Percentiles rank a stretch among this genome's conserved stretches.
These are phyloP conservation scores for Melanerpes aurifrons DNA, from an alignment of 2,113 vertebrate species.

Conservation along the genomic window DNA sequence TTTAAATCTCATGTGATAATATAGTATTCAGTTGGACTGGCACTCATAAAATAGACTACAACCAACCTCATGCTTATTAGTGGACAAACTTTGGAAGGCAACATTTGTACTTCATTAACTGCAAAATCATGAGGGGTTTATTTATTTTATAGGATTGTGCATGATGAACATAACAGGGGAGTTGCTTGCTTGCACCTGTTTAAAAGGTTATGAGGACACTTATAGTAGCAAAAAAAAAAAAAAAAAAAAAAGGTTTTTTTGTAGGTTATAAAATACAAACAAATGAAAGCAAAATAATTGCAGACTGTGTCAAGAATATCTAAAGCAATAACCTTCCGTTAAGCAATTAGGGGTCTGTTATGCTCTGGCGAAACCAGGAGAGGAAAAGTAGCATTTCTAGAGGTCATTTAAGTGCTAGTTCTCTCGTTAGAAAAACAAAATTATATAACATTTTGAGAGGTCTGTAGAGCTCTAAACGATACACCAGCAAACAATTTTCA, in stretches of 20 bases:
- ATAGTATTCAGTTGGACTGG: neutral
- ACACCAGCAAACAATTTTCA: fast-evolving
- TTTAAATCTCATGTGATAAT: neutral
- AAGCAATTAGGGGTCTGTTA: neutral
- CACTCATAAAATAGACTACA: neutral
- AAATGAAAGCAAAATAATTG: neutral
- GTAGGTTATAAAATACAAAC: neutral
- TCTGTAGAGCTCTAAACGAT: neutral
- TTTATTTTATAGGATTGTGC: neutral
- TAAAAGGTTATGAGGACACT: neutral
- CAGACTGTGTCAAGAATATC: neutral
- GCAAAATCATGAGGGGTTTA: neutral
- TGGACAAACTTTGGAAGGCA: neutral
- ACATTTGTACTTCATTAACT: neutral
- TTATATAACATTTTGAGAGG: neutral
- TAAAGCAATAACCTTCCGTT: neutral
- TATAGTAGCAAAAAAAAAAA: neutral
- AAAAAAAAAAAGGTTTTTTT: neutral
- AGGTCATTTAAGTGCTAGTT: neutral
- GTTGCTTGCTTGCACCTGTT: neutral
- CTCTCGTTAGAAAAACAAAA: neutral
- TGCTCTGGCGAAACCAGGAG: neutral
- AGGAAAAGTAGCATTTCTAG: neutral
- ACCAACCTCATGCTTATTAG: neutral
- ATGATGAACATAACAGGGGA: neutral